These are phyloP conservation scores for Porites rus DNA, from an alignment of 92 coral and sea anemone genomes.

Conservation along the genomic window DNA sequence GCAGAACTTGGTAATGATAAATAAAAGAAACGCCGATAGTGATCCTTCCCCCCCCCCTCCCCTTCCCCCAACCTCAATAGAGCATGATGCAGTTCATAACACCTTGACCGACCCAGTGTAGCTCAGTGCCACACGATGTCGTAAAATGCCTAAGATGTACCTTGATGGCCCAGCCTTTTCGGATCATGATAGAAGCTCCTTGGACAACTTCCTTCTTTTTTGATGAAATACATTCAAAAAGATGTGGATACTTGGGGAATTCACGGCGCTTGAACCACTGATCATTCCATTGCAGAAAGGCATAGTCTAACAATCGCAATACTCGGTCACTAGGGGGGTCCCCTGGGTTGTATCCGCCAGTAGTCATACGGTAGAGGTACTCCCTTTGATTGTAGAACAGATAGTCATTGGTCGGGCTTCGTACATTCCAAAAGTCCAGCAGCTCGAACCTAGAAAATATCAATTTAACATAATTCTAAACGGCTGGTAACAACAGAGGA, in stretches of 20 bases:
- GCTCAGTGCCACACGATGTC: too few species aligned
- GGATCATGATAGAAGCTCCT: conserved; percentile 65
- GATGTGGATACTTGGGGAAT: conserved; percentile 75
- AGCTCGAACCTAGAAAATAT: conserved; percentile 51
- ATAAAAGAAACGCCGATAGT: too few species aligned
- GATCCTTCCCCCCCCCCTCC: too few species aligned
- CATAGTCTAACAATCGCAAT: conserved; percentile 62
- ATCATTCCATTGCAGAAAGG: conserved; percentile 86
- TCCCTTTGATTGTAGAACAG: conserved; percentile 87
- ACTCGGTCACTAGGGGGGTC: conserved; percentile 84
- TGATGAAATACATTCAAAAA: conserved; percentile 7
- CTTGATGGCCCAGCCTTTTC: conserved; percentile 82
- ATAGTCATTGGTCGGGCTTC: conserved; percentile 72
- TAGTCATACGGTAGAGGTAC: conserved; percentile 84
- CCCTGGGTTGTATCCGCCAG: conserved; percentile 70
- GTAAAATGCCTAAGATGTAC: neutral
- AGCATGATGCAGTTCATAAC: too few species aligned
- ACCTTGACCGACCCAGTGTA: too few species aligned
- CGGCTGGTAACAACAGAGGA: too few species aligned
- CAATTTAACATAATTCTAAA: neutral
- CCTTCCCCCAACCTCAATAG: too few species aligned
- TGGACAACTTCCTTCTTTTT: conserved; percentile 13
- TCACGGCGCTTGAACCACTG: conserved; percentile 80
- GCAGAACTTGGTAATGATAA: too few species aligned
- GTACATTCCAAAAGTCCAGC: conserved; percentile 70